These are phyloP conservation scores for Tinamus guttatus DNA, from an alignment of 2,113 vertebrate species.

Conservation along the genomic window DNA sequence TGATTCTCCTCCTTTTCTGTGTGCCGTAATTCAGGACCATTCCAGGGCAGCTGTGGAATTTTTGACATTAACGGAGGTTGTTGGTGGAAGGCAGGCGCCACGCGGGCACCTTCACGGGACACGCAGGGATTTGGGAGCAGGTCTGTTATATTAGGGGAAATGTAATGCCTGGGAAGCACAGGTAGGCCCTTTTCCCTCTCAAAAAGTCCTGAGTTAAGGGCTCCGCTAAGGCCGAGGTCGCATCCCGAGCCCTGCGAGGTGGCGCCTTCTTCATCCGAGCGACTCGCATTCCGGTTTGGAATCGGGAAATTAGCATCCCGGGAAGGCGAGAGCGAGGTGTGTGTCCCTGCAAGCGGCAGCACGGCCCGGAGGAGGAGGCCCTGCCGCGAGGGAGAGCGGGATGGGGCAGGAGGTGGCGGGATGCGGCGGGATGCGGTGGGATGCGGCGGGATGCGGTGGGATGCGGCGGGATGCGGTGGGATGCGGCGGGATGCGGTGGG, in stretches of 20 bases:
- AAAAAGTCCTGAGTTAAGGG: accelerated
- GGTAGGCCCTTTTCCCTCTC: background rate
- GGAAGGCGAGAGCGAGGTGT: accelerated
- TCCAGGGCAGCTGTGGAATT: background rate
- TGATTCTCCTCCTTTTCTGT: background rate
- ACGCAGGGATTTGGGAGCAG: background rate
- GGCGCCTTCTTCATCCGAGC: background rate
- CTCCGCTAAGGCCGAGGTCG: too few relatives aligned
- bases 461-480: too few relatives aligned
- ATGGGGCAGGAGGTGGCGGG: too few relatives aligned
- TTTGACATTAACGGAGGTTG: background rate
- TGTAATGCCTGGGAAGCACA: background rate
- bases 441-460: too few relatives aligned
- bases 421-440: too few relatives aligned
- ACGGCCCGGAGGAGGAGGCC: background rate
- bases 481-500: too few relatives aligned
- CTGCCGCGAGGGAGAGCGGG: background rate
- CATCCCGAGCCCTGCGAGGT: too few relatives aligned
- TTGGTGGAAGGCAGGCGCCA: background rate
- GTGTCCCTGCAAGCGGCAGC: accelerated
- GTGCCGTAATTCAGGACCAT: too few relatives aligned
- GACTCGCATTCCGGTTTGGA: accelerated
- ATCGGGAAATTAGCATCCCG: too few relatives aligned
- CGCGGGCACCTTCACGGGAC: background rate
- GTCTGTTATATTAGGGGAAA: background rate